Evolutionary conservation across 2,888 invertebrate species (phyloP), one percentile per base, ranked within the genome.

Genomic region (Lochmaea crataegi): DNA sequence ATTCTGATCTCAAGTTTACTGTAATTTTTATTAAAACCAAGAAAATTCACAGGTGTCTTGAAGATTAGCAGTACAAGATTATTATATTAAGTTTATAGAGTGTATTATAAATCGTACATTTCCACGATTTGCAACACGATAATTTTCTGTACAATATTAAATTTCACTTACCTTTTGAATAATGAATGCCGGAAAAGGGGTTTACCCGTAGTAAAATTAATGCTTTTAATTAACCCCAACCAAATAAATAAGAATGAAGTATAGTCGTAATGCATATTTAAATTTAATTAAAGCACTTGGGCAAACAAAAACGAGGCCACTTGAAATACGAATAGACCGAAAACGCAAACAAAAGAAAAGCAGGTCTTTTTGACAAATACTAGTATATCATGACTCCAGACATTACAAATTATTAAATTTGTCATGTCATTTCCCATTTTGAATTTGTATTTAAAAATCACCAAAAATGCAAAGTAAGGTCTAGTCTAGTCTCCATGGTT

Each of bases 241-340:
- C 73, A 73, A 73, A 73, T 73, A 73, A 73, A 73, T 73, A 73
- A 73, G 73, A 73, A 73, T 65, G 73, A 66, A 61, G 57, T 66
- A 70, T 69, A 70, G 73, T 70, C 73, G 73, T 73, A 70, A 66
- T 73, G 70, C 73, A 73, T 73, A 73, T 73, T 73, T 73, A 73
- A 73, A 73, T 73, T 73, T 73, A 73, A 73, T 73, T 73, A 73
- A 73, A 73, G 66, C 70, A 73, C 73, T 73, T 65, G 64, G 70
- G 51, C 56, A 70, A 69, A 61, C 73, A 73, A 70, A 70, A 73
- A 73, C 70, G 65, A 61, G 53, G 58, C 61, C 73, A 73, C 68
- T 73, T 73, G 22, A 65, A 69, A 69, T 53, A 48, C 66, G 61
- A 69, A 53, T 69, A 65, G 60, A 73, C 69, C 57, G 68, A 51